Conservation (phyloP, 1,140 invertebrate species). For the Anagrus nilaparvatae region DNA sequence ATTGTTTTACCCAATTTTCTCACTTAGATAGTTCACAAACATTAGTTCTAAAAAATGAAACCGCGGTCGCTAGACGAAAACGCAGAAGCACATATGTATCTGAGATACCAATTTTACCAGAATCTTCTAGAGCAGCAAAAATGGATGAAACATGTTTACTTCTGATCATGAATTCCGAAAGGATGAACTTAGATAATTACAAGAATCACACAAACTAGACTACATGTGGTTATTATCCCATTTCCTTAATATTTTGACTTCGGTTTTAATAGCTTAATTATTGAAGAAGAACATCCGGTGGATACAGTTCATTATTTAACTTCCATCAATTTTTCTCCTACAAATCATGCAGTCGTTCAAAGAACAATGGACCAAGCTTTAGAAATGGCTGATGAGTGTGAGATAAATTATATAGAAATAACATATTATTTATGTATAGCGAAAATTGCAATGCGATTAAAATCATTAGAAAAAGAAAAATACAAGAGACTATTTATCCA, state of each 20-base stretch:
- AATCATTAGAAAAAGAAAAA: constrained; percentile 24
- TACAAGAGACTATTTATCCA: constrained; percentile 40
- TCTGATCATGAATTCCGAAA: no score
- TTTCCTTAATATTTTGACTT: no score
- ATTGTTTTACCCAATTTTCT: no score
- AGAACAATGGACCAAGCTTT: constrained; percentile 31
- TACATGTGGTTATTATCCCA: no score
- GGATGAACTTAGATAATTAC: no score
- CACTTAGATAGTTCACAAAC: no score
- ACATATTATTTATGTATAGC: constrained; percentile 34
- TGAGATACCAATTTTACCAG: no score
- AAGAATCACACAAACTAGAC: no score
- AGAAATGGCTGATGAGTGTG: constrained; percentile 22
- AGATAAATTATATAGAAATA: constrained; percentile 26
- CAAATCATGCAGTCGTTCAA: constrained; percentile 24
- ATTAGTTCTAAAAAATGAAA: no score
- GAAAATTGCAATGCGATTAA: constrained; percentile 33
- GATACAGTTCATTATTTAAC: constrained; percentile 30
- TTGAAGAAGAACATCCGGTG: constrained; percentile 16
- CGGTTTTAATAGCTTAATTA: constrained; percentile 17
- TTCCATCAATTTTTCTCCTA: constrained; percentile 32
- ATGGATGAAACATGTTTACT: constrained; percentile 5
- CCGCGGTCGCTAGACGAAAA: no score
- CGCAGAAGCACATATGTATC: no score
- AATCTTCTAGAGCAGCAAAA: constrained; percentile 19